These are phyloP conservation scores for Trematocara nigrifrons DNA, from an alignment of 2,113 vertebrate species.

Conservation along the genomic window DNA sequence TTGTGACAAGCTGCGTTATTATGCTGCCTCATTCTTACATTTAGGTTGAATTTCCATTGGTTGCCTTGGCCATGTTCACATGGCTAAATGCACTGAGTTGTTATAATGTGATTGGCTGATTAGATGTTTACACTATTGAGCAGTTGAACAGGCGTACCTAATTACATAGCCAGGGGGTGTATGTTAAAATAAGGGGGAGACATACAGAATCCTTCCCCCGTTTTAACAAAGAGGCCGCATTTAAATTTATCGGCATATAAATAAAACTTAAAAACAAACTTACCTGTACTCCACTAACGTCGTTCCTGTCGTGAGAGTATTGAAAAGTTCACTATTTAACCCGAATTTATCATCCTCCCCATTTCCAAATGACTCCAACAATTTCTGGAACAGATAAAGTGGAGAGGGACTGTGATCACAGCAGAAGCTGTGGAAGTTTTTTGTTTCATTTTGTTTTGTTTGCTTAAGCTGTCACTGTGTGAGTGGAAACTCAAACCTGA, in stretches of 20 bases:
- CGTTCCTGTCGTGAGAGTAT: conserved; percentile 63
- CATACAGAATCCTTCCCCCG: background rate
- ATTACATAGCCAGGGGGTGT: background rate
- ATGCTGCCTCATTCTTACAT: background rate
- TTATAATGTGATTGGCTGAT: background rate
- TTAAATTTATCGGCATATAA: background rate
- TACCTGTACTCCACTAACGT: conserved; percentile 91
- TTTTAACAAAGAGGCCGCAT: background rate
- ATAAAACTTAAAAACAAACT: background rate
- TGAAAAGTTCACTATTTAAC: conserved; percentile 85
- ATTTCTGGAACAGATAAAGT: conserved; percentile 65
- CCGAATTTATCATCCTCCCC: conserved; percentile 77
- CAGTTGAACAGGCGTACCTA: background rate
- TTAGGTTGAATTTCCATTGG: background rate
- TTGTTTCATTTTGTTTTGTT: background rate
- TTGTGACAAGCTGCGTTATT: background rate
- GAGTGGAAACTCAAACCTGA: conserved; percentile 68
- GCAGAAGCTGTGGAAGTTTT: background rate
- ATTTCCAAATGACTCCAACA: conserved; percentile 79
- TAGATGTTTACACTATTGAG: background rate
- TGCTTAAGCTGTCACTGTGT: background rate
- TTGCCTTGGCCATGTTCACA: background rate
- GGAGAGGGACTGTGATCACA: background rate
- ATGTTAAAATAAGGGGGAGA: background rate
- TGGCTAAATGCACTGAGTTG: background rate